Percentiles rank a stretch among this genome's conserved stretches.
phyloP scores from a whole-genome alignment of 2,113 vertebrate genomes.

The Hippocampus barbouri region DNA sequence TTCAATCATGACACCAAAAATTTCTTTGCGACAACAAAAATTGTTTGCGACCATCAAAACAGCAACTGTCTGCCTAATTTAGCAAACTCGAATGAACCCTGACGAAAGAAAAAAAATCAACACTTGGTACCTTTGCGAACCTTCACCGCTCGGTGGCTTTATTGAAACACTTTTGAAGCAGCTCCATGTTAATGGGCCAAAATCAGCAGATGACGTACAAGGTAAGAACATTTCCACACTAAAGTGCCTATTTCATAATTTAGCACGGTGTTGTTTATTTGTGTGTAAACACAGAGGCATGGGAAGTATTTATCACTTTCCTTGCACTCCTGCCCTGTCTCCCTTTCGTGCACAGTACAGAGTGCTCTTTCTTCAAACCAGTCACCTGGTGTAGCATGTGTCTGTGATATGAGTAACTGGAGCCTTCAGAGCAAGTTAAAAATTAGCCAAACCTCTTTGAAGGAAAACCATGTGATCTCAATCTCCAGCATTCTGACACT shows the following conservation, averaged over 20 bases:
- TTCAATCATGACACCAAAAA: no score
- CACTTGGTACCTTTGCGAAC: no score
- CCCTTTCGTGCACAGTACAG: slow-evolving; percentile 7
- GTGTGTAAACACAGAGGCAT: slow-evolving; percentile 13
- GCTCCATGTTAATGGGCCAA: not conserved
- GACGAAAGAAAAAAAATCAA: no score
- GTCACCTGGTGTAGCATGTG: slow-evolving; percentile 19
- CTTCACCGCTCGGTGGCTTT: no score
- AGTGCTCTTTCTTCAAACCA: slow-evolving; percentile 31
- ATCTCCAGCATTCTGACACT: not conserved
- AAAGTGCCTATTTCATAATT: slow-evolving; percentile 38
- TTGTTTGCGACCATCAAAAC: no score
- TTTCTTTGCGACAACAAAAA: no score
- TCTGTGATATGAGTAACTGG: slow-evolving; percentile 26
- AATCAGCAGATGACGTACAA: not conserved
- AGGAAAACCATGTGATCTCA: not conserved
- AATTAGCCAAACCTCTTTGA: slow-evolving; percentile 24
- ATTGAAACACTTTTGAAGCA: not conserved
- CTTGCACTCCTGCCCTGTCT: not conserved
- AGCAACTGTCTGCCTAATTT: no score
- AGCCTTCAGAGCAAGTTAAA: slow-evolving; percentile 31
- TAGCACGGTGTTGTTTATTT: slow-evolving; percentile 51
- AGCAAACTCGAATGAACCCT: no score
- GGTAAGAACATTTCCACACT: slow-evolving; percentile 3
- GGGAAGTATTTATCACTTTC: slow-evolving; percentile 36